A percentile compares a stretch with the other conserved stretches of the same genome.
Evolutionary conservation across 2,113 vertebrate genomes (phyloP).

Genomic region (Platanista minor): DNA sequence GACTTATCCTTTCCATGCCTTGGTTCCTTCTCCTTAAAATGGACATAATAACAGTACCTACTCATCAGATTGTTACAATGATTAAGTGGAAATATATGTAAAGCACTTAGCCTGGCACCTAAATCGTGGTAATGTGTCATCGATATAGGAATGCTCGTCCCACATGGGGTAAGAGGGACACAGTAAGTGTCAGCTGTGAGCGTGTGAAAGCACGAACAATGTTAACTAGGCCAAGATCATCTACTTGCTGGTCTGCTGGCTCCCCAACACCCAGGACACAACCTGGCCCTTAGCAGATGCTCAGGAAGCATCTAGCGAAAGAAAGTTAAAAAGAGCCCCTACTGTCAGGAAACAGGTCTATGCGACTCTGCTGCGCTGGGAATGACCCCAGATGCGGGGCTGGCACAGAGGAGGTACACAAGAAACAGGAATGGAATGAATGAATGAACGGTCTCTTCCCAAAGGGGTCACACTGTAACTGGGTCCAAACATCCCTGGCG

Average conservation of each 20-base stretch:
- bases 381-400: accelerated
- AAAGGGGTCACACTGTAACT: not conserved
- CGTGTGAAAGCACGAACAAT: not conserved
- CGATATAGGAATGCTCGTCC: not conserved
- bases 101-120: not conserved
- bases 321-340: not conserved
- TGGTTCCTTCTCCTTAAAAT: not conserved
- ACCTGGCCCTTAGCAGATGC: not conserved
- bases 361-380: no score
- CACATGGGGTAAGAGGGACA: accelerated
- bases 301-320: not conserved
- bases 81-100: not conserved
- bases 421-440: not conserved
- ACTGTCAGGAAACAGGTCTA: not conserved
- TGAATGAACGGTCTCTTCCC: not conserved
- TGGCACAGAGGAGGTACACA: not conserved
- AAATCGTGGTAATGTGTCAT: accelerated
- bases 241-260: not conserved
- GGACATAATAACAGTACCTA: not conserved
- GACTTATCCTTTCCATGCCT: not conserved
- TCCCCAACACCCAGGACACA: not conserved
- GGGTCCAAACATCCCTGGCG: not conserved
- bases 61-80: accelerated
- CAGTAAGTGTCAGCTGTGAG: not conserved
- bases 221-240: no score